Evolutionary conservation across 2,113 vertebrate species (phyloP).

Genomic region (Indicator indicator): DNA sequence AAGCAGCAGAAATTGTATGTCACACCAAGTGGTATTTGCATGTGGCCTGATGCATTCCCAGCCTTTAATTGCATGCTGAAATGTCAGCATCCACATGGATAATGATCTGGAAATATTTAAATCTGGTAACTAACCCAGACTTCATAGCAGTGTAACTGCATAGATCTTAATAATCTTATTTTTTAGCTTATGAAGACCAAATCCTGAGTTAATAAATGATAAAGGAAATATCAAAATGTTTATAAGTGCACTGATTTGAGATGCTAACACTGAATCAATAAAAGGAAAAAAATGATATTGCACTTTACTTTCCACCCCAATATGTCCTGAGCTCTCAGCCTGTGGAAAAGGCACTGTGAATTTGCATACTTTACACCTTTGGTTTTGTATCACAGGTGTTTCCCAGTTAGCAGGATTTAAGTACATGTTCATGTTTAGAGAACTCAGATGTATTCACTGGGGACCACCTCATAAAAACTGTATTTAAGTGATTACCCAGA

Average conservation of each 20-base stretch:
- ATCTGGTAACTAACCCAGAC: not conserved
- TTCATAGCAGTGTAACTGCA: not conserved
- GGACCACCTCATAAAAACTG: not conserved
- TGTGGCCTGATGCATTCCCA: accelerated
- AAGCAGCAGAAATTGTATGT: not conserved
- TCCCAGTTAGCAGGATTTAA: not conserved
- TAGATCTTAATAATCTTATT: not conserved
- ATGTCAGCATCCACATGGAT: not conserved
- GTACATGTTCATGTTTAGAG: not conserved
- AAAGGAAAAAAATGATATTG: not conserved
- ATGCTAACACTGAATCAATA: not conserved
- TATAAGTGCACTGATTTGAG: not conserved
- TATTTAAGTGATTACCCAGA: not conserved
- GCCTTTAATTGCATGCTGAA: not conserved
- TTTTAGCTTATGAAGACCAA: not conserved
- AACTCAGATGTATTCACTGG: not conserved
- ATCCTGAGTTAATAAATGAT: not conserved
- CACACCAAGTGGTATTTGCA: not conserved
- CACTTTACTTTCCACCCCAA: not conserved
- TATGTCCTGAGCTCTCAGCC: not conserved
- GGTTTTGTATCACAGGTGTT: not conserved
- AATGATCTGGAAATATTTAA: slow-evolving; percentile 2
- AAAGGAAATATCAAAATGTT: not conserved
- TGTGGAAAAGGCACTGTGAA: not conserved
- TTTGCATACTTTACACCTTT: not conserved